Conservation (phyloP, 2,797 vertebrate genomes). For the Heterohyrax brucei region DNA sequence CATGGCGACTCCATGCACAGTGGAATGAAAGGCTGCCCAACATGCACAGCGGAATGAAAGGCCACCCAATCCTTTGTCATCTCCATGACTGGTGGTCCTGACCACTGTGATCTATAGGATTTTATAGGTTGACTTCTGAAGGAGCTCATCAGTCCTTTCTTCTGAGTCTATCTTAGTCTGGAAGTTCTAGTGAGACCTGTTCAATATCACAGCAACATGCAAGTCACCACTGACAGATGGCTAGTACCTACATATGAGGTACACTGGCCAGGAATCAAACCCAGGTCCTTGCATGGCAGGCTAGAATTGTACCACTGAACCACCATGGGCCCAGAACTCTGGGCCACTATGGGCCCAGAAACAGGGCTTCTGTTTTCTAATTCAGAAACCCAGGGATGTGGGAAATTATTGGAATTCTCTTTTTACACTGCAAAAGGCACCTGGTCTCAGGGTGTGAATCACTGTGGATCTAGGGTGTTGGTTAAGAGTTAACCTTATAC, state of each 20-base stretch:
- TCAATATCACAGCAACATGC: neutral
- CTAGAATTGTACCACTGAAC: neutral
- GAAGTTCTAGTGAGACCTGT: neutral
- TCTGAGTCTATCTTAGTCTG: neutral
- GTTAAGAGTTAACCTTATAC: neutral
- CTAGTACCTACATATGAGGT: too few relatives aligned
- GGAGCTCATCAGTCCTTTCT: neutral
- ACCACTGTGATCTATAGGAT: neutral
- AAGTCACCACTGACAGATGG: neutral
- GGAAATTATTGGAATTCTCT: neutral
- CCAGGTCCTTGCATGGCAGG: neutral
- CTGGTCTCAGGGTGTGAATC: neutral
- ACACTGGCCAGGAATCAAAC: neutral
- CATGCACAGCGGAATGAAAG: neutral
- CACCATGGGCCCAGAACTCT: neutral
- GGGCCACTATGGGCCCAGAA: neutral
- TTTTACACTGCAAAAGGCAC: neutral
- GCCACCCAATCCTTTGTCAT: neutral
- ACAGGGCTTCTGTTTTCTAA: neutral
- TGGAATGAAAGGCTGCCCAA: too few relatives aligned
- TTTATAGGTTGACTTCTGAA: neutral
- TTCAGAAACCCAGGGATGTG: neutral
- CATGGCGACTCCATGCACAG: neutral
- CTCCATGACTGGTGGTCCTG: neutral
- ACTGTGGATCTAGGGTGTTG: neutral